A percentile compares a stretch with the other conserved stretches of the same genome.
Conservation (phyloP, 2,113 vertebrate species). For the Calyptommatus sinebrachiatus region DNA sequence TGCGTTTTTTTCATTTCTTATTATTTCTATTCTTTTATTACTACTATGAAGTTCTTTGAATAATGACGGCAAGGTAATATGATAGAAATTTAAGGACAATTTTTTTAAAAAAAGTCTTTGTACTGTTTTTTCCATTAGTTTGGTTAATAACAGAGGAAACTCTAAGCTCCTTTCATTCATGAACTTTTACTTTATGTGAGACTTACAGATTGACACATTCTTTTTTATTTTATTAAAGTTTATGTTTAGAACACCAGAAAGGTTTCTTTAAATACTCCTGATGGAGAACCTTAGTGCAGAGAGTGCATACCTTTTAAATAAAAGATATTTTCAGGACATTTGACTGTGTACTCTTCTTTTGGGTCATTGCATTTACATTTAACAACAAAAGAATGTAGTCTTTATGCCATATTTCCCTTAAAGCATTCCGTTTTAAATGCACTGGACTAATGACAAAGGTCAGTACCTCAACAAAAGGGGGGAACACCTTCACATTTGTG, state of each 20-base stretch:
- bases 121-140: too few species aligned
- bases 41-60: not conserved
- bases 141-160: not conserved
- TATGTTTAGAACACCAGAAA: not conserved
- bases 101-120: not conserved
- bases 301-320: not conserved
- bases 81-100: not conserved
- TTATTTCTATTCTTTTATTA: not conserved
- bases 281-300: not conserved
- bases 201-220: not conserved
- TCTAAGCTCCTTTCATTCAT: not conserved
- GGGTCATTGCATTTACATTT: slow-evolving; percentile 31
- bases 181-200: not conserved
- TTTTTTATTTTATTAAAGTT: not conserved
- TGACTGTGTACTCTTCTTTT: slow-evolving; percentile 46
- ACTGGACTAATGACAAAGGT: slow-evolving; percentile 30
- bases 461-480: slow-evolving; percentile 29
- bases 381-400: slow-evolving; percentile 43
- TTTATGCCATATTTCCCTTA: slow-evolving; percentile 43
- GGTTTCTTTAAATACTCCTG: not conserved
- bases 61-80: not conserved
- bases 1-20: not conserved
- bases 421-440: slow-evolving; percentile 46
- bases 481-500: slow-evolving; percentile 3
- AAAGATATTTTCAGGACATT: slow-evolving; percentile 55